phyloP scores from a whole-genome alignment of 2,888 invertebrate species.

The Stramonita haemastoma region DNA sequence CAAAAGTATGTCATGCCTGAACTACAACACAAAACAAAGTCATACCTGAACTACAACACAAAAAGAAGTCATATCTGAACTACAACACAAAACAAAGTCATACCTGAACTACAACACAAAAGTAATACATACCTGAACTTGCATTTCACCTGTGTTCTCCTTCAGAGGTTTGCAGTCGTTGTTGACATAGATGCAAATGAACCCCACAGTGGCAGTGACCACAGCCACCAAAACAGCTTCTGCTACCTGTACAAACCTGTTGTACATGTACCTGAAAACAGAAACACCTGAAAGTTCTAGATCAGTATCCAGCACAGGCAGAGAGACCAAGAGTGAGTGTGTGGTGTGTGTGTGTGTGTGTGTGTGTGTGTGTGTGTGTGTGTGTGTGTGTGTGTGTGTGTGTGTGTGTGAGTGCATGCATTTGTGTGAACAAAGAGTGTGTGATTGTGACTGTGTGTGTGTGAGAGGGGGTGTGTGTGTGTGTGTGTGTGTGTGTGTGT shows the following conservation, averaged over 20 bases:
- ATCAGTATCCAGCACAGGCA: not conserved
- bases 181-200: slow-evolving; percentile 90
- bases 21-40: slow-evolving; percentile 42
- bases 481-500: not conserved
- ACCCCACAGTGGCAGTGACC: slow-evolving; percentile 90
- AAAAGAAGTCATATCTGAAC: too few relatives aligned
- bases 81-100: too few relatives aligned
- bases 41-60: slow-evolving; percentile 63
- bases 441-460: not conserved
- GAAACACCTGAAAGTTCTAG: not conserved
- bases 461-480: not conserved
- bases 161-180: slow-evolving; percentile 91
- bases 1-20: slow-evolving; percentile 58
- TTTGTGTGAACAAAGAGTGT: not conserved
- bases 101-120: not conserved
- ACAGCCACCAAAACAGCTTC: slow-evolving; percentile 92
- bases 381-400: slow-evolving; percentile 6
- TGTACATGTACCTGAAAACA: slow-evolving; percentile 39
- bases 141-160: slow-evolving; percentile 72
- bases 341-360: not conserved
- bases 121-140: slow-evolving; percentile 64
- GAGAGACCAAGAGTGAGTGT: not conserved
- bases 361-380: not conserved
- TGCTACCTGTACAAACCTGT: slow-evolving; percentile 82
- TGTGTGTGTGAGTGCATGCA: not conserved